Base-by-base conservation (phyloP, 2,888 invertebrate species). In the Falcaria lacertinaria region DNA sequence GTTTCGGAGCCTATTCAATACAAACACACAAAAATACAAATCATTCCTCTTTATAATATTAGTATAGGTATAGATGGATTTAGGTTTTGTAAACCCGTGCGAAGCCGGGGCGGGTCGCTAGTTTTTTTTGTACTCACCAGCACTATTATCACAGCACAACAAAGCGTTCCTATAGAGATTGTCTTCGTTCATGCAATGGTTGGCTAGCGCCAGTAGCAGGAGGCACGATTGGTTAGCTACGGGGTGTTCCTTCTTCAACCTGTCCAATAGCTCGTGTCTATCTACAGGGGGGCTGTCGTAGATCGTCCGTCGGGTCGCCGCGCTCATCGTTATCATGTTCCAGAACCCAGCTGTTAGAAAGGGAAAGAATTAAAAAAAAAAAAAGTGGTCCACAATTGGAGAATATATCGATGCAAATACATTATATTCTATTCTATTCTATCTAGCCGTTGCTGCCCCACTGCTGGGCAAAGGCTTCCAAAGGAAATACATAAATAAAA, bases 211-310 rank as follows among this genome's bases (percentile, higher is more conserved):
- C 45, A 99, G 89, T 19, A 98, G 89, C 38, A 99, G 88, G 16
- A 98, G 88, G 47, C 98, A 91, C 54, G 98, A 97, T 83, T 98
- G 97, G 85, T 96, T 96, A 43, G 98, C 97, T 52, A 98, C 88
- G 0, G 95, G 95, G 46, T 93, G 93, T 55, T 93, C 92, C 6
- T 74, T 82, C 37, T 91, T 90, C 42, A 92, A 79, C 28, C 90
- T 70, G 16, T 83, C 80, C 0, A 87, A 74, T 3, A 91, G 51
- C 42, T 91, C 90, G 8, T 73, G 69, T 0, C 89, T 68, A 47
- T 89, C 87, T 0, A 54, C 15, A 0, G 87, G 79, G 0, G 87
- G 82, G 5, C 73, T 57, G 0, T 65, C 65, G 73, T 75, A 75
- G 36, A 87, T 74, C 0, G 79, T 73, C 13, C 64, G 78, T 0